Evolutionary conservation across 2,888 invertebrate genomes (phyloP), one percentile per base, ranked within the genome.

Genomic region (Asteroscopus sphinx): DNA sequence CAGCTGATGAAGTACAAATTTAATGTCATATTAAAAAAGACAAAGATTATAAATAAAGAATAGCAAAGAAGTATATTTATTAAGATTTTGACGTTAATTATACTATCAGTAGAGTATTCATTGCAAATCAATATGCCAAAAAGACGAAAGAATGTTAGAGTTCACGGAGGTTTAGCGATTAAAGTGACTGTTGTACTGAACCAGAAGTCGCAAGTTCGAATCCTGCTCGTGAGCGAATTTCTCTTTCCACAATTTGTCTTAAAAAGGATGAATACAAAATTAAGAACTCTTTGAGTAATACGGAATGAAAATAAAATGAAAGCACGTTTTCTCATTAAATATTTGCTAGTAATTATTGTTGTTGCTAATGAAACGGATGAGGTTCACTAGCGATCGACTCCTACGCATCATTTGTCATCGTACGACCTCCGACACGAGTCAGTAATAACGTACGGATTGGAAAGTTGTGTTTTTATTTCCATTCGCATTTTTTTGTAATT

Each of bases 351-450:
- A 90, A 93, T 92, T 91, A 91, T 90, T 90, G 89, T 87, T 85
- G 86, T 73, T 84, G 86, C 81, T 91, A 92, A 93, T 92, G 89
- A 89, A 89, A 83, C 85, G 68, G 82, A 80, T 79, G 80, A 83
- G 83, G 87, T 88, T 86, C 88, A 86, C 82, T 81, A 83, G 86
- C 80, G 86, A 86, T 87, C 85, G 85, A 87, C 90, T 91, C 88
- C 86, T 87, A 87, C 88, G 87, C 90, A 93, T 92, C 93, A 92
- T 93, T 91, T 88, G 91, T 93, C 91, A 90, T 91, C 82, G 76
- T 65, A 71, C 81, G 83, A 89, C 89, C 91, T 91, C 79, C 81
- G 90, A 89, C 92, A 86, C 80, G 67, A 71, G 70, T 61, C 73
- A 74, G 77, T 91, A 90, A 89, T 90, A 86, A 91, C 80, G 79